A percentile compares a stretch with the other conserved stretches of the same genome.
These are phyloP conservation scores for Pseudochirops corinnae DNA, from an alignment of 2,797 vertebrate genomes.

Conservation along the genomic window DNA sequence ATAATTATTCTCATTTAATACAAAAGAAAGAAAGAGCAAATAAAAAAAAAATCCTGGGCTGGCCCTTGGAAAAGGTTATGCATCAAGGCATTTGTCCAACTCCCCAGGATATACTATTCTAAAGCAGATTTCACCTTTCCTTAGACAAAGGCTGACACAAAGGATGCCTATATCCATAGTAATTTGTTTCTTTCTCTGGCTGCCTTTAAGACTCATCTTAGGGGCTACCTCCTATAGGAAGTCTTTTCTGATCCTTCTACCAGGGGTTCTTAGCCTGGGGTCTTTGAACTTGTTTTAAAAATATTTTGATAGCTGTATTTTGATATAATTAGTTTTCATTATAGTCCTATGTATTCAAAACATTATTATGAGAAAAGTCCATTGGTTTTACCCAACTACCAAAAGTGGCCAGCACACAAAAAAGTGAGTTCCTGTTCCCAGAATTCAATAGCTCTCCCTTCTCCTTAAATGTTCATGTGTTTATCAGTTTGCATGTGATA, in stretches of 20 bases:
- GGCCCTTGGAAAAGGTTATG: conserved; percentile 57
- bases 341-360: not conserved
- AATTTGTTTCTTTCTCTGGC: not conserved
- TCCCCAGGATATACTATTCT: not conserved
- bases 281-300: not conserved
- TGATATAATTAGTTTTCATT: not conserved
- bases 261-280: not conserved
- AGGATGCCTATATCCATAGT: not conserved
- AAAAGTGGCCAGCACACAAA: not conserved
- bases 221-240: not conserved
- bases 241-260: not conserved
- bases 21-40: conserved; percentile 42
- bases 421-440: not conserved
- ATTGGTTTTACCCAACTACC: not conserved
- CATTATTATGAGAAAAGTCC: not conserved
- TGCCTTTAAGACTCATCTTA: not conserved
- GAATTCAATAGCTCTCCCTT: not conserved
- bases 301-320: not conserved
- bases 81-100: not conserved
- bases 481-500: not conserved
- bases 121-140: conserved; percentile 50
- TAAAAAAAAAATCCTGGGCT: conserved; percentile 44
- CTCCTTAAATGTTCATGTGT: not conserved
- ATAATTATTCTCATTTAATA: conserved; percentile 36
- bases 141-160: not conserved